Conservation (phyloP, 1,140 invertebrate species). For the Drosophila lini region DNA sequence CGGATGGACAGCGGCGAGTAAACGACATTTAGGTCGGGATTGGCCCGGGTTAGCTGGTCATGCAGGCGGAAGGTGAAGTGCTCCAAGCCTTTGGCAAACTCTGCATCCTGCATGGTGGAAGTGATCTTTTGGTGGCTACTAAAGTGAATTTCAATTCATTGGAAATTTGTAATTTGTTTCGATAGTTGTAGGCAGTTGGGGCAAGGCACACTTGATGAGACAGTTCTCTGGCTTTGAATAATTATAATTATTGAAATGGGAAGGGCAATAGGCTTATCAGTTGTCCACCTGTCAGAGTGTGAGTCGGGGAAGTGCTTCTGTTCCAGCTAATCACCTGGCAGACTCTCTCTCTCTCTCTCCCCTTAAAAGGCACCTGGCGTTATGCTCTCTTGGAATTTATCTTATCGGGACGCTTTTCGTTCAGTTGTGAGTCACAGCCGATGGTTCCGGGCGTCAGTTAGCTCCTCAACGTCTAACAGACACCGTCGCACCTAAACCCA, state of each 20-base stretch:
- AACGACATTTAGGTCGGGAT: slow-evolving; percentile 76
- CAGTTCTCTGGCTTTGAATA: not conserved
- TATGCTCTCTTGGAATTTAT: slow-evolving; percentile 40
- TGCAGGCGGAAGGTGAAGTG: slow-evolving; percentile 39
- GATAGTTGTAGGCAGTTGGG: not conserved
- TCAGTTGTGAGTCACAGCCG: slow-evolving; percentile 31
- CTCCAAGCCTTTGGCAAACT: slow-evolving; percentile 47
- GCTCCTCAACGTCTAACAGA: slow-evolving; percentile 13
- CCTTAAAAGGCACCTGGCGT: not conserved
- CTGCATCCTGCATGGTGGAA: not conserved
- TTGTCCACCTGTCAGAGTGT: not conserved
- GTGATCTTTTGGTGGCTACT: not conserved
- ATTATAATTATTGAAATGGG: not conserved
- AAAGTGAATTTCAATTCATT: not conserved
- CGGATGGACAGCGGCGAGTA: slow-evolving; percentile 85
- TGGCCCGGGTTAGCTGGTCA: slow-evolving; percentile 13
- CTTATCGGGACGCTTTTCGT: slow-evolving; percentile 22
- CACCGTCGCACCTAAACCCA: not conserved
- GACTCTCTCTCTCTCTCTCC: not conserved
- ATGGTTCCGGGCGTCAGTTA: slow-evolving; percentile 21
- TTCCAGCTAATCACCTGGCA: slow-evolving; percentile 3
- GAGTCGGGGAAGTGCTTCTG: not conserved
- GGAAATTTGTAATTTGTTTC: not conserved
- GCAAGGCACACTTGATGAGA: not conserved
- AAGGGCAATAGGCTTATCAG: slow-evolving; percentile 10